Percentiles rank a stretch among this genome's conserved stretches.
Evolutionary conservation across 2,113 vertebrate species (phyloP).

Genomic region (Bufo gargarizans): DNA sequence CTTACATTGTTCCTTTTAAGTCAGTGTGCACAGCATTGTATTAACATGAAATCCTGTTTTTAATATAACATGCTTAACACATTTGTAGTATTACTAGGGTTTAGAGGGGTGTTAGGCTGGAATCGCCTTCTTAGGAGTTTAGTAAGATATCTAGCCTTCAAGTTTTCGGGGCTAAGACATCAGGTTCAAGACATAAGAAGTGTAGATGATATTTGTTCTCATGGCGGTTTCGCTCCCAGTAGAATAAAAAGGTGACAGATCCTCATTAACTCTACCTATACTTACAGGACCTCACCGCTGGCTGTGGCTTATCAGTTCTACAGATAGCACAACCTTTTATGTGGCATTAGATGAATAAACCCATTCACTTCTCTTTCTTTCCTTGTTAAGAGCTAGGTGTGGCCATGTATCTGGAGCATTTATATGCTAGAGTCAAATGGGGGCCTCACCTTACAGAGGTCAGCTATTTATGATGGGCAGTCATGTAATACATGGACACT

Average conservation of each 20-base stretch:
- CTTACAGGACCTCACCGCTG: neutral
- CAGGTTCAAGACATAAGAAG: neutral
- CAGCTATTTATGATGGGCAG: neutral
- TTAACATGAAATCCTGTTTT: no score
- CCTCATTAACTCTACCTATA: neutral
- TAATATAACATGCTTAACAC: no score
- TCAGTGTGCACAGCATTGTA: no score
- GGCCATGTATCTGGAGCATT: neutral
- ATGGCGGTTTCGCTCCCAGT: neutral
- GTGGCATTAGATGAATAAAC: neutral
- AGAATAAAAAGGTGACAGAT: neutral
- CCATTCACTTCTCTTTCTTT: neutral
- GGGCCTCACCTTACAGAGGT: neutral
- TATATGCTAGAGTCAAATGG: neutral
- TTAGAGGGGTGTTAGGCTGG: no score
- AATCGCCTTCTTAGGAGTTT: no score
- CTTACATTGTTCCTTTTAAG: no score
- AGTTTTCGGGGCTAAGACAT: neutral
- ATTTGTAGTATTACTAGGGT: no score
- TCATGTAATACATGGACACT: neutral
- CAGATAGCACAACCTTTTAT: neutral
- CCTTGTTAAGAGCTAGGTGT: neutral
- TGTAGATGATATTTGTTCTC: neutral
- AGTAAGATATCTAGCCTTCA: neutral
- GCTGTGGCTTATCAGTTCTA: neutral